A percentile compares a stretch with the other conserved stretches of the same genome.
Evolutionary conservation across 2,888 invertebrate species (phyloP).

Genomic region (Apoda limacodes): DNA sequence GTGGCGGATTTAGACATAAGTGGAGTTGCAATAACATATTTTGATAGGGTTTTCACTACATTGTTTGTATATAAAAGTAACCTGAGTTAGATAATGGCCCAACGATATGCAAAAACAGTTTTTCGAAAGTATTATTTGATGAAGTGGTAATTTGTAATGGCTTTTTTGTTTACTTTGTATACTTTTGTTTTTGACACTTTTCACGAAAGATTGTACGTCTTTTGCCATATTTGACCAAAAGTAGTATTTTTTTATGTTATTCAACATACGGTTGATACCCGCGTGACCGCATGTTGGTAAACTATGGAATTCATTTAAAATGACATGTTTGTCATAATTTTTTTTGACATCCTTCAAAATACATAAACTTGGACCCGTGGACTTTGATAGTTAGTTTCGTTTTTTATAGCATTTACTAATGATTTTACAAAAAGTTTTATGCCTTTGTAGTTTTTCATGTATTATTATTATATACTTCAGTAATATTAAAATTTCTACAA

Average conservation of each 20-base stretch:
- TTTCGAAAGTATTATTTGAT: constrained; percentile 14
- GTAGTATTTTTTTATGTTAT: too few species aligned
- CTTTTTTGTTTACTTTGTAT: too few species aligned
- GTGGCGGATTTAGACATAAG: constrained; percentile 8
- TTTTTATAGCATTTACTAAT: too few species aligned
- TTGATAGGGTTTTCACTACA: constrained; percentile 20
- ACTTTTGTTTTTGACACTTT: too few species aligned
- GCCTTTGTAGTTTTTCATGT: too few species aligned
- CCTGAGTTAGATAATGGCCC: constrained; percentile 13
- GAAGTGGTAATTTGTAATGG: constrained; percentile 14
- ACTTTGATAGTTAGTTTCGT: too few species aligned
- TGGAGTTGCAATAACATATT: constrained; percentile 13
- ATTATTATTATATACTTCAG: too few species aligned
- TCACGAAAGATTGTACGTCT: too few species aligned
- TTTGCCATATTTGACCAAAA: too few species aligned
- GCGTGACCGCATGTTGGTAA: constrained; percentile 13
- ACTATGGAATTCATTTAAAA: constrained; percentile 14
- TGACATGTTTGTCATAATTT: constrained; percentile 6
- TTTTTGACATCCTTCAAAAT: constrained; percentile 7
- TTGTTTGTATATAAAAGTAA: constrained; percentile 14
- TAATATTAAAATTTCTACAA: too few species aligned
- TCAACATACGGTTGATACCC: constrained; percentile 5
- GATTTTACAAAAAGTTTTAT: too few species aligned
- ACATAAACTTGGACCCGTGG: constrained; percentile 3
- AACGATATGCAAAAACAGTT: constrained; percentile 10